Evolutionary conservation across 1,140 invertebrate species (phyloP).

Genomic region (Macrostomum lignano): DNA sequence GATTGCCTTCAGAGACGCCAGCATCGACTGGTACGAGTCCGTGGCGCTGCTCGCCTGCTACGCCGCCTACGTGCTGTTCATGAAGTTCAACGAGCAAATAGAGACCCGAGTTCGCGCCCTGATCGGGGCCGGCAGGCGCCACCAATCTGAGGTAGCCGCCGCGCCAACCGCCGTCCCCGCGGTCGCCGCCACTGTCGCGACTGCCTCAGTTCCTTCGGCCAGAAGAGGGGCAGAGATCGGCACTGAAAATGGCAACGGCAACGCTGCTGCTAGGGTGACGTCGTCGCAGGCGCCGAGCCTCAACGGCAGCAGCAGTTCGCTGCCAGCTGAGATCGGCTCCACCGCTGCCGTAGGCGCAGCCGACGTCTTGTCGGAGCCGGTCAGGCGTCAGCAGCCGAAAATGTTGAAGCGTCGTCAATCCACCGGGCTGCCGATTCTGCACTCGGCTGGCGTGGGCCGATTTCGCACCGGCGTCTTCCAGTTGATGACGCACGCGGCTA

Average conservation of each 20-base stretch:
- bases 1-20: slow-evolving; percentile 18
- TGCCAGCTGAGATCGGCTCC: too few relatives aligned
- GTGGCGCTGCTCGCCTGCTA: slow-evolving; percentile 7
- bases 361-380: background rate
- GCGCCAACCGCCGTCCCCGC: background rate
- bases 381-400: background rate
- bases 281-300: too few relatives aligned
- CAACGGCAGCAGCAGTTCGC: too few relatives aligned
- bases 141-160: background rate
- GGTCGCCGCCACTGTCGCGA: too few relatives aligned
- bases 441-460: background rate
- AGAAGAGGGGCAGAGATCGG: background rate
- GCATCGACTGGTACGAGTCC: slow-evolving; percentile 8
- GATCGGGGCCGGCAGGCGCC: background rate
- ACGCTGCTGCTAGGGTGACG: background rate
- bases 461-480: background rate
- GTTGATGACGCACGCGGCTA: background rate
- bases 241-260: background rate
- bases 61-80: slow-evolving; percentile 7
- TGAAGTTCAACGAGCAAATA: slow-evolving; percentile 10
- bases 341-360: background rate
- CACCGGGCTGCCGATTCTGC: background rate
- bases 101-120: slow-evolving; percentile 2
- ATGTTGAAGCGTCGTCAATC: background rate
- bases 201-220: background rate